Evolutionary conservation across 2,888 invertebrate genomes (phyloP).

Genomic region (Stenolophus ochropezus): DNA sequence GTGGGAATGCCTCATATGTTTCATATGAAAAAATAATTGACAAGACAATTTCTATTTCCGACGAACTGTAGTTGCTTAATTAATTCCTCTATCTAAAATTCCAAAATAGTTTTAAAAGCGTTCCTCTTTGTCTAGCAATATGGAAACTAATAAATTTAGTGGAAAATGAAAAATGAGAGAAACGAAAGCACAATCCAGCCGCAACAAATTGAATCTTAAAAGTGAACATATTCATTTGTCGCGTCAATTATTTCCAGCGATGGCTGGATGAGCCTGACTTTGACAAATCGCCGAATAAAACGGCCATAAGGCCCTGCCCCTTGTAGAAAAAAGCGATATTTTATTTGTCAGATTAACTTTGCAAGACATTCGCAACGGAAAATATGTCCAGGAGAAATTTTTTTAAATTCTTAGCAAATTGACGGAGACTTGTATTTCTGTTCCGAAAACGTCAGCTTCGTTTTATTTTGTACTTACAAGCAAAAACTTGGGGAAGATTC

Average conservation of each 20-base stretch:
- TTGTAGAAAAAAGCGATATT: slow-evolving; percentile 30
- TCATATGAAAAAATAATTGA: too few relatives aligned
- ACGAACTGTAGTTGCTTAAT: too few relatives aligned
- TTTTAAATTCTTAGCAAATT: slow-evolving; percentile 37
- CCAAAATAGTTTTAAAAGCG: not conserved
- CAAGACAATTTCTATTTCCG: too few relatives aligned
- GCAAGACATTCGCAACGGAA: slow-evolving; percentile 3
- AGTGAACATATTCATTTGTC: slow-evolving; percentile 35
- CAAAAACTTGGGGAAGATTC: slow-evolving; percentile 15
- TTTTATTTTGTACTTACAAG: not conserved
- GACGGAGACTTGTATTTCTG: slow-evolving; percentile 24
- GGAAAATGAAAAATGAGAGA: not conserved
- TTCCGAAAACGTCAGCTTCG: slow-evolving; percentile 17
- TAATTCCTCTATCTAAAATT: too few relatives aligned
- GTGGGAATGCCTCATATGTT: too few relatives aligned
- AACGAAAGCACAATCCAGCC: not conserved
- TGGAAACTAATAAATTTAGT: not conserved
- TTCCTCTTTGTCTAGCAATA: not conserved
- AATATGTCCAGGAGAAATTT: slow-evolving; percentile 21
- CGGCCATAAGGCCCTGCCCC: slow-evolving; percentile 16
- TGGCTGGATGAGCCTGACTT: slow-evolving; percentile 21
- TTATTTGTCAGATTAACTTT: slow-evolving; percentile 37
- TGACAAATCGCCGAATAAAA: slow-evolving; percentile 17
- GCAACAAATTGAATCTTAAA: slow-evolving; percentile 14
- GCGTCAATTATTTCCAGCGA: slow-evolving; percentile 10